Evolutionary conservation across 1,140 invertebrate species (phyloP), one percentile per base, ranked within the genome.

Genomic region (Chlorops oryzae): DNA sequence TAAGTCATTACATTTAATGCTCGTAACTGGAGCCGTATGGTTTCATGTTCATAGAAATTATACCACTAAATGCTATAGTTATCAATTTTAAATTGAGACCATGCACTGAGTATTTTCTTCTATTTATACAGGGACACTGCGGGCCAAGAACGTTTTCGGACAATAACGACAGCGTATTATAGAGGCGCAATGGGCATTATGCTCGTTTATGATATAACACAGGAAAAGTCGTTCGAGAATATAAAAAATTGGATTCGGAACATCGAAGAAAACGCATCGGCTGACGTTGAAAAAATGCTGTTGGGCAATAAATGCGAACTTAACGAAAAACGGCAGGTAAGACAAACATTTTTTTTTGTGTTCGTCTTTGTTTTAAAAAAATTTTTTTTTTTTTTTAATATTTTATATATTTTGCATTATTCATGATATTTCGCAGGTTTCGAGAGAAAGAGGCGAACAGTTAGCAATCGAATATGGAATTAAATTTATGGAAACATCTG

Each of bases 231-330:
- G 60, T 99, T 98, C 77, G 94, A 98, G 72, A 98, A 98, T 73
- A 98, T 98, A 56, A 91, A 95, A 58, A 98, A 97, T 69, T 99
- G 96, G 96, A 88, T 98, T 60, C 80, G 95, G 67, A 98, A 98
- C 77, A 98, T 98, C 71, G 94, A 98, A 73, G 95, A 98, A 77
- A 89, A 90, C 75, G 90, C 90, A 18, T 90, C 91, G 24, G 86
- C 90, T 24, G 91, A 95, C 77, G 92, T 95, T 13, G 91, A 95
- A 70, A 92, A 92, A 76, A 96, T 96, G 91, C 83, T 95, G 52
- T 77, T 95, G 63, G 92, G 91, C 55, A 96, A 96, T 75, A 96
- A 96, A 78, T 94, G 92, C 76, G 92, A 96, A 74, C 80, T 92
- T 65, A 85, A 85, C 66, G 90, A 93, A 59, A 90, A 88, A 71